Evolutionary conservation across 2,888 invertebrate species (phyloP).

Genomic region (Sinelater perroti): DNA sequence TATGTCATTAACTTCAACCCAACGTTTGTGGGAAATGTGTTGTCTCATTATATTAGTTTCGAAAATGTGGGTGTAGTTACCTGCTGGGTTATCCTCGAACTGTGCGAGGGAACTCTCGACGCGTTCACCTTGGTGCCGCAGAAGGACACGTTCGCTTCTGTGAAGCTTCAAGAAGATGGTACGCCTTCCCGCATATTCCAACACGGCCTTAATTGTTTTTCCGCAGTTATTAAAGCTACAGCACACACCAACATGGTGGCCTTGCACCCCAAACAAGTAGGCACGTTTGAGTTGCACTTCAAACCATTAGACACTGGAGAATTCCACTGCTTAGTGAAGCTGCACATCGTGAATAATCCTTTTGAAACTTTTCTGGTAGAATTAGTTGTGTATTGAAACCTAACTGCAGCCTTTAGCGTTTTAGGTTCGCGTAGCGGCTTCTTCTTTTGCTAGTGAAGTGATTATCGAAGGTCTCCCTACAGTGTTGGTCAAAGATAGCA

Average conservation of each 20-base stretch:
- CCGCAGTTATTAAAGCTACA: conserved; percentile 30
- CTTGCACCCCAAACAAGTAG: conserved; percentile 49
- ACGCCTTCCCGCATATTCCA: background rate
- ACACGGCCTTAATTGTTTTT: background rate
- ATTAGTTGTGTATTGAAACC: no score
- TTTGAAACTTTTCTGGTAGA: conserved; percentile 64
- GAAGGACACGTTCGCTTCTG: conserved; percentile 14
- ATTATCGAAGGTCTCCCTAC: conserved; percentile 57
- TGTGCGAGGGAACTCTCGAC: conserved; percentile 49
- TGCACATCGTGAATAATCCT: conserved; percentile 65
- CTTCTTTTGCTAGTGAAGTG: conserved; percentile 62
- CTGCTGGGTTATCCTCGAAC: conserved; percentile 58
- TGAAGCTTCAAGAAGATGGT: conserved; percentile 24
- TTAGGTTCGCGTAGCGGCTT: conserved; percentile 60
- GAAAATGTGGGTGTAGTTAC: conserved; percentile 58
- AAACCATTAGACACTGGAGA: conserved; percentile 49
- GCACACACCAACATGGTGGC: conserved; percentile 47
- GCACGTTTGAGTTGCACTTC: conserved; percentile 54
- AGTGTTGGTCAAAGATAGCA: background rate
- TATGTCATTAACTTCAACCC: conserved; percentile 55
- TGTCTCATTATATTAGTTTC: conserved; percentile 49
- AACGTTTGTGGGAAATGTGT: conserved; percentile 49
- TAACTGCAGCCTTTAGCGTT: background rate
- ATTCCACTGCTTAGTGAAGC: conserved; percentile 52
- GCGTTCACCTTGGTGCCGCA: conserved; percentile 36